These are phyloP conservation scores for Spodoptera picta DNA, from an alignment of 2,888 invertebrate species.

Conservation along the genomic window DNA sequence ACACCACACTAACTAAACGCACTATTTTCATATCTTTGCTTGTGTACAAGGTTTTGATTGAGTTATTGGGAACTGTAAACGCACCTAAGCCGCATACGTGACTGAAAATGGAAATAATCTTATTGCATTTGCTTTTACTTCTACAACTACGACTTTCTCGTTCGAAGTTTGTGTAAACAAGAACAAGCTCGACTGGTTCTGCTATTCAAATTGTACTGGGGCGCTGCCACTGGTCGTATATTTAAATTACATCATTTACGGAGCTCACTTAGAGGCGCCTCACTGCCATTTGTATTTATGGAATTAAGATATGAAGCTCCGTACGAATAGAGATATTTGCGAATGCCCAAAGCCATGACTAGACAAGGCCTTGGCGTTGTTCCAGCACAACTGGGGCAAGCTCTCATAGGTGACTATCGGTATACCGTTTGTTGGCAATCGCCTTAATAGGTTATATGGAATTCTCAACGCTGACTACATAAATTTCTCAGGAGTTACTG, in stretches of 20 bases:
- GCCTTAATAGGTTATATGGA: slow-evolving; percentile 77
- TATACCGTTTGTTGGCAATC: slow-evolving; percentile 84
- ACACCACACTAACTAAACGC: slow-evolving; percentile 44
- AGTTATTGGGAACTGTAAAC: slow-evolving; percentile 47
- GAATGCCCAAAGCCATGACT: slow-evolving; percentile 69
- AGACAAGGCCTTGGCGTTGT: slow-evolving; percentile 77
- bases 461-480: slow-evolving; percentile 63
- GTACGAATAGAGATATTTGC: slow-evolving; percentile 63
- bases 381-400: slow-evolving; percentile 83
- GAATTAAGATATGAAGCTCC: slow-evolving; percentile 59
- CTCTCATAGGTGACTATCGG: slow-evolving; percentile 75
- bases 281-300: slow-evolving; percentile 45
- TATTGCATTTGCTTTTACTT: slow-evolving; percentile 27
- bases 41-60: slow-evolving; percentile 44
- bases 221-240: slow-evolving; percentile 8
- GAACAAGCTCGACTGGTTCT: slow-evolving; percentile 30
- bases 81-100: slow-evolving; percentile 53
- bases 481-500: slow-evolving; percentile 57
- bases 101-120: slow-evolving; percentile 51
- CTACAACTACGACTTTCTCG: slow-evolving; percentile 33
- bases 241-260: slow-evolving; percentile 33
- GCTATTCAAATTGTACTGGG: slow-evolving; percentile 26
- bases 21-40: slow-evolving; percentile 55
- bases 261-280: slow-evolving; percentile 31
- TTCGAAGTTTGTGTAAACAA: slow-evolving; percentile 31